phyloP scores from a whole-genome alignment of 2,888 invertebrate genomes.

The Hyppa rectilinea region DNA sequence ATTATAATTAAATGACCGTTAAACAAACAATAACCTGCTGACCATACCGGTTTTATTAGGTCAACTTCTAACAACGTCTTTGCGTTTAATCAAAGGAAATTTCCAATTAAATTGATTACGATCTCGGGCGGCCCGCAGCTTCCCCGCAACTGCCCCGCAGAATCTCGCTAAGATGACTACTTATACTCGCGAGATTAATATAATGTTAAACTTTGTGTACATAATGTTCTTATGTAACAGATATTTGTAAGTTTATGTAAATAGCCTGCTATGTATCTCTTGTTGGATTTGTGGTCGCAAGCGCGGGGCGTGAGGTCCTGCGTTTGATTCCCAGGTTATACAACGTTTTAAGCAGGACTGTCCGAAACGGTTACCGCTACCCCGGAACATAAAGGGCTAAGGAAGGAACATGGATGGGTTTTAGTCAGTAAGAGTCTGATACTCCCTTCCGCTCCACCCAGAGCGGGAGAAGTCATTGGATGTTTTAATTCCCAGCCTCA shows the following conservation, averaged over 20 bases:
- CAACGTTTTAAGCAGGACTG: no score
- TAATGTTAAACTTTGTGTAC: slow-evolving; percentile 36
- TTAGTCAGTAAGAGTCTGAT: no score
- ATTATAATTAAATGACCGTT: neutral
- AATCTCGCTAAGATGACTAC: slow-evolving; percentile 52
- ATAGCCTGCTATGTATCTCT: neutral
- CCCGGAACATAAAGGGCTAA: no score
- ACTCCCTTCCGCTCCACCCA: no score
- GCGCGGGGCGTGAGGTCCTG: neutral
- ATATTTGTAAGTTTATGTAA: slow-evolving; percentile 23
- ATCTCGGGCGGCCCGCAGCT: slow-evolving; percentile 75
- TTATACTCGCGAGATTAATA: slow-evolving; percentile 59
- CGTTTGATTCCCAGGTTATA: neutral
- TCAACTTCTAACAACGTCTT: slow-evolving; percentile 91
- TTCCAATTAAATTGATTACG: slow-evolving; percentile 91
- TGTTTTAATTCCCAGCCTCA: no score
- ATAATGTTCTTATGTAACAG: slow-evolving; percentile 33
- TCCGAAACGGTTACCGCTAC: no score
- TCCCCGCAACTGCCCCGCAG: slow-evolving; percentile 59
- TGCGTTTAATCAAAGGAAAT: slow-evolving; percentile 91
- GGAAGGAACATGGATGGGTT: no score
- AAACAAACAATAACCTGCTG: slow-evolving; percentile 64
- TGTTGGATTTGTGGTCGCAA: neutral
- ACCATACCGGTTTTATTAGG: slow-evolving; percentile 88
- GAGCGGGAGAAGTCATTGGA: no score